Percentiles rank a stretch among this genome's conserved stretches.
phyloP scores from a whole-genome alignment of 2,113 vertebrate genomes.

The Calyptommatus sinebrachiatus region DNA sequence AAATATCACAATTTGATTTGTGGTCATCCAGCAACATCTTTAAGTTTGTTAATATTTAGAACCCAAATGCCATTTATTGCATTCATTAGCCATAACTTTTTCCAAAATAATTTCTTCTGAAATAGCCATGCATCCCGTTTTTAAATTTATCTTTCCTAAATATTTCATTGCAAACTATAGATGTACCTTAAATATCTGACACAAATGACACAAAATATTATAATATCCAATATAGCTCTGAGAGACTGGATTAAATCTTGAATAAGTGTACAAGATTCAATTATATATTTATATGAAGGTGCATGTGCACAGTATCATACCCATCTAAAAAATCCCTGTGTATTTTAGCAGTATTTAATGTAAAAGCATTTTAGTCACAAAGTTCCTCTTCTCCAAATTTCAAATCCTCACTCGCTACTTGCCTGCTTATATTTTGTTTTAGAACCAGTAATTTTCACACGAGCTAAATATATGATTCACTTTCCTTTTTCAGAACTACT shows the following conservation, averaged over 20 bases:
- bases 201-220: no score
- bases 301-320: not conserved
- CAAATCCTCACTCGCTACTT: no score
- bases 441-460: constrained; percentile 17
- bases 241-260: not conserved
- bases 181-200: no score
- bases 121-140: no score
- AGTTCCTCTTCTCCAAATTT: not conserved
- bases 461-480: not conserved
- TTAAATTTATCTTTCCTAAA: no score
- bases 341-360: not conserved
- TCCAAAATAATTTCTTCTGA: no score
- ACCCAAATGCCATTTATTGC: no score
- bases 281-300: not conserved
- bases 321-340: not conserved
- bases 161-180: no score
- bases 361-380: not conserved
- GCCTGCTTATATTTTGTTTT: constrained; percentile 38
- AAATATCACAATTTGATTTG: not conserved
- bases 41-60: no score
- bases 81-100: no score
- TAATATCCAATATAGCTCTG: not conserved
- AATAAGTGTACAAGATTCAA: not conserved
- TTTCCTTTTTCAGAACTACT: constrained; percentile 1
- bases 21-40: no score